Conservation (phyloP, 2,888 invertebrate species). For the Sabatieria punctata region DNA sequence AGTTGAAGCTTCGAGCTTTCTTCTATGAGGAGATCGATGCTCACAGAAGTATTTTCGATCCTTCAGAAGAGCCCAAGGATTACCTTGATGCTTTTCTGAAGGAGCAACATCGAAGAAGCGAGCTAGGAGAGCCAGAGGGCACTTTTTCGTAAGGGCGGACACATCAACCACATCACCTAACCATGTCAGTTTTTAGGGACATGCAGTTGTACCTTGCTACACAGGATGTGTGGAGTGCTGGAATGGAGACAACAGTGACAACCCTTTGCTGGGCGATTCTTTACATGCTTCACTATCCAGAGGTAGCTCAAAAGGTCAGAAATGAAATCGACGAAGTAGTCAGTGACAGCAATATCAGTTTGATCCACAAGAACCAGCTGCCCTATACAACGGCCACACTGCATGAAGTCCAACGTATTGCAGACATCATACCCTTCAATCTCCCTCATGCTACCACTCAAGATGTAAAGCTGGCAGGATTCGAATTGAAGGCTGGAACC, state of each 20-base stretch:
- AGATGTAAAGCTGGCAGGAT: too few species aligned
- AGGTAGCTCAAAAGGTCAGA: neutral
- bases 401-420: neutral
- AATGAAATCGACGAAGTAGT: too few species aligned
- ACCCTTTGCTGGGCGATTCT: constrained; percentile 12
- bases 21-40: neutral
- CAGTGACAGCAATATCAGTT: too few species aligned
- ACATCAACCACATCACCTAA: neutral
- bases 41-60: neutral
- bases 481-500: neutral
- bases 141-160: neutral
- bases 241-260: constrained; percentile 12
- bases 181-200: too few species aligned
- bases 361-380: neutral
- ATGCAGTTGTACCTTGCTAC: constrained; percentile 6
- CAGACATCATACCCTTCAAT: too few species aligned
- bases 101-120: constrained; percentile 1
- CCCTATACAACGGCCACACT: neutral
- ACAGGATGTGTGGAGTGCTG: constrained; percentile 10
- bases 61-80: neutral
- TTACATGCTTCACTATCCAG: neutral
- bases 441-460: too few species aligned
- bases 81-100: neutral
- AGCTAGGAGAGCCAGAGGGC: neutral
- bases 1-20: too few species aligned